phyloP scores from a whole-genome alignment of 1,140 invertebrate species.

The Trachymyrmex cornetzi region DNA sequence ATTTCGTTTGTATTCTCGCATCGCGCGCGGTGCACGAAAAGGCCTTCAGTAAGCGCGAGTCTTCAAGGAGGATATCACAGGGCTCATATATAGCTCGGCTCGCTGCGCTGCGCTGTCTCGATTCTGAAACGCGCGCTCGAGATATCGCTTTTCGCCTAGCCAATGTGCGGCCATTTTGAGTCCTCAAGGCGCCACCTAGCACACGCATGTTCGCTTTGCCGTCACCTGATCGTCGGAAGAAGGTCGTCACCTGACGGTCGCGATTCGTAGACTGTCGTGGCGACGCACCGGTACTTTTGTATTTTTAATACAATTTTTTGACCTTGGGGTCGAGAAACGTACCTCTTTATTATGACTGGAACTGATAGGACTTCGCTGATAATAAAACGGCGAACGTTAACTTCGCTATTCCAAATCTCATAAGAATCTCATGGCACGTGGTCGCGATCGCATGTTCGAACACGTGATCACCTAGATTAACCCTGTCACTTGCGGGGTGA shows the following conservation, averaged over 20 bases:
- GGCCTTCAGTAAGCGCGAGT: conserved; percentile 70
- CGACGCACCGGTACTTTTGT: not conserved
- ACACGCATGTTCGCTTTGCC: conserved; percentile 57
- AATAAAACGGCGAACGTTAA: conserved; percentile 29
- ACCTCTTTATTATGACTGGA: conserved; percentile 26
- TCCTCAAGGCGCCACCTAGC: conserved; percentile 79
- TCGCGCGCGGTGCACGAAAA: conserved; percentile 65
- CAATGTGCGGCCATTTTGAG: conserved; percentile 79
- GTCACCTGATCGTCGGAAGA: conserved; percentile 58
- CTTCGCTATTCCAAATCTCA: not conserved
- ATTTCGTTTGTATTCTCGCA: conserved; percentile 82
- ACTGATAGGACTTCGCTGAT: not conserved
- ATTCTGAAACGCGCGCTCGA: conserved; percentile 43
- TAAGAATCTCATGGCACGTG: conserved; percentile 31
- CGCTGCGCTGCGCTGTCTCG: not conserved
- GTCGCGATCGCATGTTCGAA: conserved; percentile 38
- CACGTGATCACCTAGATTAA: conserved; percentile 57
- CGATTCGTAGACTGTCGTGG: conserved; percentile 6
- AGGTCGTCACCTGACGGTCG: conserved; percentile 3
- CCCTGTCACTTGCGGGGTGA: conserved; percentile 30
- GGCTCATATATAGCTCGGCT: conserved; percentile 35
- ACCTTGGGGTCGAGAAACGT: not conserved
- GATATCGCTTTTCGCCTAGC: conserved; percentile 59
- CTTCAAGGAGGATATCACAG: conserved; percentile 73
- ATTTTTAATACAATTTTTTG: not conserved